These are phyloP conservation scores for Adelosebastes latens DNA, from an alignment of 2,797 vertebrate genomes.

Conservation along the genomic window DNA sequence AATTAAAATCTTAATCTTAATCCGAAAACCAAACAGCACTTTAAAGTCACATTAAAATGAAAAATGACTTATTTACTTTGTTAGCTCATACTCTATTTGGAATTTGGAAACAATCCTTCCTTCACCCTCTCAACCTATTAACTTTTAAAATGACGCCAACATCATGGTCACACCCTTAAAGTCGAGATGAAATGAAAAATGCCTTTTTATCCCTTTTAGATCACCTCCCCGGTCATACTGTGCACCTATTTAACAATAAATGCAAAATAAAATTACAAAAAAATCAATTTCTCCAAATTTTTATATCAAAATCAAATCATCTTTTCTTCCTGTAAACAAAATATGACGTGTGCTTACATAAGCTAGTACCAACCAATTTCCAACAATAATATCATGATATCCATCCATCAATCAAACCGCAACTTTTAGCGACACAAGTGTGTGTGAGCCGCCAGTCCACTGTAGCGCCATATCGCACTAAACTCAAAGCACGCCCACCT, in stretches of 20 bases:
- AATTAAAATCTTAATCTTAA: slow-evolving; percentile 32
- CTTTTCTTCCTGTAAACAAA: not conserved
- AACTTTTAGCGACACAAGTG: too few relatives aligned
- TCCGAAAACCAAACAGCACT: slow-evolving; percentile 11
- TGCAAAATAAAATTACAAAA: too few relatives aligned
- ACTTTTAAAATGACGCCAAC: not conserved
- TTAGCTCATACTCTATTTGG: not conserved
- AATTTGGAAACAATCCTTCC: not conserved
- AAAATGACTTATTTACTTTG: not conserved
- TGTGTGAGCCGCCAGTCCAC: too few relatives aligned
- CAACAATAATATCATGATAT: too few relatives aligned
- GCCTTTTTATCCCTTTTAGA: not conserved
- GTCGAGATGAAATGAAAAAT: not conserved
- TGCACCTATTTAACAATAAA: too few relatives aligned
- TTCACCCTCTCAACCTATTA: not conserved
- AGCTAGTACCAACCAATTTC: not conserved
- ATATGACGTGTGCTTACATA: not conserved
- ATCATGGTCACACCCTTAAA: not conserved
- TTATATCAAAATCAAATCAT: not conserved
- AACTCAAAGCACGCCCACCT: too few relatives aligned
- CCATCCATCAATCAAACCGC: too few relatives aligned
- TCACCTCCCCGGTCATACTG: not conserved
- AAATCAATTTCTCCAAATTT: too few relatives aligned
- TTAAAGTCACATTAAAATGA: slow-evolving; percentile 3
- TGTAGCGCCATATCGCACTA: too few relatives aligned